Evolutionary conservation across 2,113 vertebrate genomes (phyloP).

Genomic region (Malurus cyaneus): DNA sequence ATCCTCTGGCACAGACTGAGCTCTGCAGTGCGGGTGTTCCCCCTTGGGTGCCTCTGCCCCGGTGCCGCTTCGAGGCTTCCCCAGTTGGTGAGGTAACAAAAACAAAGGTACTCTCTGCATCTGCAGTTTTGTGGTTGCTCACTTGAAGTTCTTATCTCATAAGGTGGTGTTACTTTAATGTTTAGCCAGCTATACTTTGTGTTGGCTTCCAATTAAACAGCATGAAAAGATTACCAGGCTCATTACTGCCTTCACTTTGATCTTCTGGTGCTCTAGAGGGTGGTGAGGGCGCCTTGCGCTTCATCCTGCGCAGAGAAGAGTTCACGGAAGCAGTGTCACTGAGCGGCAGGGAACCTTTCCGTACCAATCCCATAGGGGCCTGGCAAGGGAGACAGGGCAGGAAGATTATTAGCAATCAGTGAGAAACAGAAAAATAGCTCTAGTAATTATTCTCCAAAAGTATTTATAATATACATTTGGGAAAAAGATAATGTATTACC

Average conservation of each 20-base stretch:
- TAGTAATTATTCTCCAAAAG: neutral
- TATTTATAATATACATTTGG: neutral
- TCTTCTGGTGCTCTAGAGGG: conserved; percentile 66
- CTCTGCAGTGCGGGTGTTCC: accelerated
- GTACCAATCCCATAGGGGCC: conserved; percentile 51
- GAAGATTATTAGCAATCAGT: neutral
- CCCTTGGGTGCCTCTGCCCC: accelerated
- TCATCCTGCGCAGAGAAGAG: conserved; percentile 88
- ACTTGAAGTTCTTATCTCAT: neutral
- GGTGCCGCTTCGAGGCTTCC: neutral
- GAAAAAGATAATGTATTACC: neutral
- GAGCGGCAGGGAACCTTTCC: conserved; percentile 72
- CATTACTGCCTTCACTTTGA: conserved; percentile 50
- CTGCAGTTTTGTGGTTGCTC: neutral
- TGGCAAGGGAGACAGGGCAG: neutral
- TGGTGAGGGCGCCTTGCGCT: conserved; percentile 92
- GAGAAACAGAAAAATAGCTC: neutral
- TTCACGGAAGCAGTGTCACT: conserved; percentile 69
- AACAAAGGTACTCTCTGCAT: neutral
- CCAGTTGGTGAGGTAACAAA: accelerated
- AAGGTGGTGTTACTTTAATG: neutral
- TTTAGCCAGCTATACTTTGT: neutral
- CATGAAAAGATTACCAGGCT: conserved; percentile 63
- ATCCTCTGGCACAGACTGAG: accelerated
- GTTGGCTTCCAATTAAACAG: neutral